phyloP scores from a whole-genome alignment of 2,888 invertebrate genomes.

The Amiota minor region DNA sequence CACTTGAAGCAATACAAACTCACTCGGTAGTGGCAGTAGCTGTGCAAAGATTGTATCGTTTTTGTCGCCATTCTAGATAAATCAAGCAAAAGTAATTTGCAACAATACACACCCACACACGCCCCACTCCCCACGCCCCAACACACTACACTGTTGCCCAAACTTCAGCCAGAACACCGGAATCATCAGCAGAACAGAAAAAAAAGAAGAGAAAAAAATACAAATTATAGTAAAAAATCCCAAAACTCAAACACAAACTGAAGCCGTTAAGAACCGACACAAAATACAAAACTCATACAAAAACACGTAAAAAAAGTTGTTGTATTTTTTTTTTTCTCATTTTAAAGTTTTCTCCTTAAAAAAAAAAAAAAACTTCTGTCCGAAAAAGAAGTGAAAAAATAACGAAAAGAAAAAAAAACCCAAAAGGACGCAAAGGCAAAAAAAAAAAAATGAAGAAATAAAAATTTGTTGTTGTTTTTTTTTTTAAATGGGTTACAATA shows the following conservation, averaged over 20 bases:
- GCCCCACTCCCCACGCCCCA: neutral
- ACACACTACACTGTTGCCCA: neutral
- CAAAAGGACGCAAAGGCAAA: conserved; percentile 20
- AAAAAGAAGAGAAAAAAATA: too few species aligned
- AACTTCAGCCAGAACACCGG: too few species aligned
- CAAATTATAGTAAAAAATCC: too few species aligned
- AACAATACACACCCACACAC: conserved; percentile 8
- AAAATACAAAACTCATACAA: too few species aligned
- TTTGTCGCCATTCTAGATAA: conserved; percentile 22
- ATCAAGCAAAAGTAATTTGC: conserved; percentile 28
- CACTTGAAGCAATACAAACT: neutral
- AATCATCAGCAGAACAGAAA: too few species aligned
- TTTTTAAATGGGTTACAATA: conserved; percentile 61
- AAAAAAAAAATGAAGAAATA: neutral
- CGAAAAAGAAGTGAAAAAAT: neutral
- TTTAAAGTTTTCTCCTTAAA: too few species aligned
- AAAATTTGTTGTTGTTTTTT: neutral
- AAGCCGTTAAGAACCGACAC: too few species aligned
- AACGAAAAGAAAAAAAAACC: conserved; percentile 44
- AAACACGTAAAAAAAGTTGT: too few species aligned
- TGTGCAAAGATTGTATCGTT: conserved; percentile 21
- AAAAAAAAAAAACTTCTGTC: too few species aligned
- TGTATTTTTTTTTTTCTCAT: too few species aligned
- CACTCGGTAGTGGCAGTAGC: neutral
- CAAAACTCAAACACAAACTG: too few species aligned